A percentile compares a stretch with the other conserved stretches of the same genome.
These are phyloP conservation scores for Austrofundulus limnaeus DNA, from an alignment of 2,113 vertebrate genomes.

Conservation along the genomic window DNA sequence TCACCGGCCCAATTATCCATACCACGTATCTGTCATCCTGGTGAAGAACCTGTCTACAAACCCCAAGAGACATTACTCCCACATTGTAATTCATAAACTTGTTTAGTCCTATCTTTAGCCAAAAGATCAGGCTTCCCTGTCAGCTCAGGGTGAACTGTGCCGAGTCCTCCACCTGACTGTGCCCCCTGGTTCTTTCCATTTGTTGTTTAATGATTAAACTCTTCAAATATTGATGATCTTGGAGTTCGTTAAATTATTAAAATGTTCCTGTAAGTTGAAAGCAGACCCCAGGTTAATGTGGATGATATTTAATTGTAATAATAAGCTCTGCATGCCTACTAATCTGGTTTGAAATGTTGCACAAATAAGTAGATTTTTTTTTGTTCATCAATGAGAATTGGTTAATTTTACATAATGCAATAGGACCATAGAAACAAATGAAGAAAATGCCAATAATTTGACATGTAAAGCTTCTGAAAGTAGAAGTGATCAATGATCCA, in stretches of 20 bases:
- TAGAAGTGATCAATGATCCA: too few species aligned
- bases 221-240: slow-evolving; percentile 74
- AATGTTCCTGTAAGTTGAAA: slow-evolving; percentile 63
- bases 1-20: slow-evolving; percentile 61
- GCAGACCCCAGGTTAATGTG: slow-evolving; percentile 55
- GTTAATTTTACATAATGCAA: too few species aligned
- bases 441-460: too few species aligned
- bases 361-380: neutral
- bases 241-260: slow-evolving; percentile 72
- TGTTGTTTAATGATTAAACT: slow-evolving; percentile 72
- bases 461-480: too few species aligned
- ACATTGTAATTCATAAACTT: slow-evolving; percentile 35
- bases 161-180: slow-evolving; percentile 34
- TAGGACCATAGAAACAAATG: too few species aligned
- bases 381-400: too few species aligned
- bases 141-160: slow-evolving; percentile 27
- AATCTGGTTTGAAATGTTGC: slow-evolving; percentile 14
- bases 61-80: slow-evolving; percentile 32
- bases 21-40: slow-evolving; percentile 52
- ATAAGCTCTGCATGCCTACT: slow-evolving; percentile 39
- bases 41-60: slow-evolving; percentile 39
- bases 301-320: slow-evolving; percentile 64
- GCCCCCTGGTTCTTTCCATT: slow-evolving; percentile 53
- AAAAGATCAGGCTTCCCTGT: slow-evolving; percentile 37
- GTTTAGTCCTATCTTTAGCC: slow-evolving; percentile 40